phyloP scores from a whole-genome alignment of 2,888 invertebrate species.

The Hirtodrosophila confusa region DNA sequence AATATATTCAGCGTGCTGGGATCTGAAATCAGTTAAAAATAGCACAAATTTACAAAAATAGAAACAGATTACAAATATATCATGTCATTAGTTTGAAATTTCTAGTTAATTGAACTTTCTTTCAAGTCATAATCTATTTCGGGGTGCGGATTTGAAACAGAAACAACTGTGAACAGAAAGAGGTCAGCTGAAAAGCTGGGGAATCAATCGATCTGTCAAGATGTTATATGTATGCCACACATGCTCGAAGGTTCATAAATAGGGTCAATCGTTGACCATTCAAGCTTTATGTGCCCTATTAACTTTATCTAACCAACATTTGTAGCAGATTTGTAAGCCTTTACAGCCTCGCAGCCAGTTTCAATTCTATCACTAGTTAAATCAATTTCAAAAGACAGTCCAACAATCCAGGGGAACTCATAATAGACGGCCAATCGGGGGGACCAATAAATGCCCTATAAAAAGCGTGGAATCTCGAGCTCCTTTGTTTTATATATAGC shows the following conservation, averaged over 20 bases:
- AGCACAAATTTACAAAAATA: background rate
- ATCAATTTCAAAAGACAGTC: conserved; percentile 47
- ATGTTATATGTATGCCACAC: background rate
- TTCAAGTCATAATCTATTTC: too few relatives aligned
- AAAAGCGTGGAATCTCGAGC: conserved; percentile 43
- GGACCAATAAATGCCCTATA: conserved; percentile 31
- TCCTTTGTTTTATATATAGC: conserved; percentile 42
- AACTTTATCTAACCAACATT: conserved; percentile 23
- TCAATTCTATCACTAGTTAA: conserved; percentile 66
- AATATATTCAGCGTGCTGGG: conserved; percentile 95
- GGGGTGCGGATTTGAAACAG: too few relatives aligned
- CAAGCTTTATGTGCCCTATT: conserved; percentile 33
- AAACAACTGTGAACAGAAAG: too few relatives aligned
- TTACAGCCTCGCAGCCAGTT: conserved; percentile 48
- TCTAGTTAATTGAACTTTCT: too few relatives aligned
- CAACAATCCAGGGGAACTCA: conserved; percentile 53
- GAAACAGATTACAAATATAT: too few relatives aligned
- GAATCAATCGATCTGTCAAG: conserved; percentile 23
- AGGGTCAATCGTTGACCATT: conserved; percentile 3
- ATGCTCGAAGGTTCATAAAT: background rate
- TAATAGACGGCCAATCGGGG: conserved; percentile 50
- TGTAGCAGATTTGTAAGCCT: conserved; percentile 32
- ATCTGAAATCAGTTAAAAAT: conserved; percentile 84
- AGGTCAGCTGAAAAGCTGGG: background rate
- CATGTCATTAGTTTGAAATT: too few relatives aligned